Conservation (phyloP, 1,140 invertebrate genomes). For the Tetramorium parvispinum region DNA sequence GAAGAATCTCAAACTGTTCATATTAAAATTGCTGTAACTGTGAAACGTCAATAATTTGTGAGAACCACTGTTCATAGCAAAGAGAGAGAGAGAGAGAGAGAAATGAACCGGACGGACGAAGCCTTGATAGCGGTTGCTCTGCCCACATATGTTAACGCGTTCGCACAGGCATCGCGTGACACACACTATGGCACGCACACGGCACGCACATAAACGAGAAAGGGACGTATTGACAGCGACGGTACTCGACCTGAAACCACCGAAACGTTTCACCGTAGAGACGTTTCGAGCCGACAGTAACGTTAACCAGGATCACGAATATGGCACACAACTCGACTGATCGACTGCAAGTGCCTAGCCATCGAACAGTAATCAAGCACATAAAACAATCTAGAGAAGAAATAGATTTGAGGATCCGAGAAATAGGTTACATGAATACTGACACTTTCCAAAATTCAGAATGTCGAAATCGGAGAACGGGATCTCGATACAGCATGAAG, state of each 20-base stretch:
- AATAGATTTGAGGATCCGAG: background rate
- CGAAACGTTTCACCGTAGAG: conserved; percentile 37
- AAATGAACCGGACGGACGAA: conserved; percentile 69
- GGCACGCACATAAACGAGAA: conserved; percentile 63
- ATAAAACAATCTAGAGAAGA: background rate
- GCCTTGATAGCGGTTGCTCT: conserved; percentile 68
- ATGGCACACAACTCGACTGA: background rate
- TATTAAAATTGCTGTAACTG: background rate
- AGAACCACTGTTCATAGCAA: conserved; percentile 68
- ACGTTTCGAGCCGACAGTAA: conserved; percentile 39
- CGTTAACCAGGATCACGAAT: conserved; percentile 37
- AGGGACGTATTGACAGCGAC: conserved; percentile 59
- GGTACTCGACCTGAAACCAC: conserved; percentile 53
- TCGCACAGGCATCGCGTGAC: conserved; percentile 67
- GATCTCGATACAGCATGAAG: background rate
- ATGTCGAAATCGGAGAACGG: background rate
- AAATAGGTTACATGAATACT: background rate
- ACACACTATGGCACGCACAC: conserved; percentile 60
- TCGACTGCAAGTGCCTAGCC: background rate
- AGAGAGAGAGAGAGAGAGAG: conserved; percentile 45
- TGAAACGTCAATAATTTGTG: conserved; percentile 34
- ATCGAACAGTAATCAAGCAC: background rate
- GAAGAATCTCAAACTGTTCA: background rate
- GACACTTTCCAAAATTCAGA: background rate
- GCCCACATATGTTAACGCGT: conserved; percentile 73